These are phyloP conservation scores for Equus quagga DNA, from an alignment of 2,113 vertebrate genomes.

Conservation along the genomic window DNA sequence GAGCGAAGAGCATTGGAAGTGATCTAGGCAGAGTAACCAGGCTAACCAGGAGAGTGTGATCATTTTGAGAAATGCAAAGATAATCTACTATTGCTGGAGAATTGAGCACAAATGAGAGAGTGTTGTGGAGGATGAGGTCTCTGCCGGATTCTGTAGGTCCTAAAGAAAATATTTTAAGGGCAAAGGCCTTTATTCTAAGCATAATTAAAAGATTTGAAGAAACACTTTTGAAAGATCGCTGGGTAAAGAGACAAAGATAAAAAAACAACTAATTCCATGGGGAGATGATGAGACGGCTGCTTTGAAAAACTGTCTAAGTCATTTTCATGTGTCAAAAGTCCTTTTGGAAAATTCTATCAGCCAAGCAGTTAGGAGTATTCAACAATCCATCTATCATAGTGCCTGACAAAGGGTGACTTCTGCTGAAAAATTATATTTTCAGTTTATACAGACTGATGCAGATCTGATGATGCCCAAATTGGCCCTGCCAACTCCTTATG, in stretches of 20 bases:
- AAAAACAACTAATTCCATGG: background rate
- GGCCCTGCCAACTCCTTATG: rapidly evolving
- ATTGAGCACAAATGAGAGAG: background rate
- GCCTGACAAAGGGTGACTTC: background rate
- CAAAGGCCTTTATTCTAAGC: background rate
- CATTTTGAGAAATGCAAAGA: background rate
- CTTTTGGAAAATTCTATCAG: background rate
- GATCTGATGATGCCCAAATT: background rate
- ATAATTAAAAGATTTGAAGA: background rate
- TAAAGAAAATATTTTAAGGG: background rate
- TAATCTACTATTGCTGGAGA: background rate
- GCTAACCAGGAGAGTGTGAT: rapidly evolving
- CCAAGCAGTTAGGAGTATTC: background rate
- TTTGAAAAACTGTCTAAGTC: background rate
- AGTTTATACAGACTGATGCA: background rate
- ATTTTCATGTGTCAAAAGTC: background rate
- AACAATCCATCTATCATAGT: background rate
- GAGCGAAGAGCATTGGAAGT: background rate
- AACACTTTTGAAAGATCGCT: background rate
- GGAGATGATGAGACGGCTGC: background rate
- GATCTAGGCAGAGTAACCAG: background rate
- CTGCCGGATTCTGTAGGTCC: background rate
- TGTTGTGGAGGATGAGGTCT: background rate
- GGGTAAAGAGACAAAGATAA: background rate
- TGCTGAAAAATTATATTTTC: background rate